phyloP scores from a whole-genome alignment of 2,113 vertebrate genomes.

The Dipodomys stephensi region DNA sequence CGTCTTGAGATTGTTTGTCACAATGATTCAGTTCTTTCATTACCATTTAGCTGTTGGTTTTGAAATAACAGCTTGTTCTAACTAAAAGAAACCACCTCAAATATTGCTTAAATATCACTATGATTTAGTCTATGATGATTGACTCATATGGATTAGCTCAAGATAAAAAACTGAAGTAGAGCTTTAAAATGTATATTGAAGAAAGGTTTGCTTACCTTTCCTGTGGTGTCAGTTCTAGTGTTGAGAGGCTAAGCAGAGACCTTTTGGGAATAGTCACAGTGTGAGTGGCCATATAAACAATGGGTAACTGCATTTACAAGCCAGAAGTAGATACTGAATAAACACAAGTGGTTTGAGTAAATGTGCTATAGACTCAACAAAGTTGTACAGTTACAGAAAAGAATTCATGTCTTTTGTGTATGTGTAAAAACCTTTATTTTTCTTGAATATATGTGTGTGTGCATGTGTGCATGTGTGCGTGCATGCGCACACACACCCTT shows the following conservation, averaged over 20 bases:
- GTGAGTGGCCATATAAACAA: neutral
- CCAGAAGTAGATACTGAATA: neutral
- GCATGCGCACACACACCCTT: too few relatives aligned
- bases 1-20: neutral
- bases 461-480: fast-evolving
- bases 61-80: slow-evolving; percentile 42
- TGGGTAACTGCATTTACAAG: neutral
- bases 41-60: neutral
- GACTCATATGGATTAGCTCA: neutral
- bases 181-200: slow-evolving; percentile 21
- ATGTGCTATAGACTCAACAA: neutral
- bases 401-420: slow-evolving; percentile 12
- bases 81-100: neutral
- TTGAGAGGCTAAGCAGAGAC: neutral
- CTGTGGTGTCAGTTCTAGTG: neutral
- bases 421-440: slow-evolving; percentile 38
- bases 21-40: neutral
- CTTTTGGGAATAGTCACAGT: neutral
- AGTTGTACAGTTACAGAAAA: neutral
- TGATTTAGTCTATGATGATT: slow-evolving; percentile 12
- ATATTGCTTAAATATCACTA: slow-evolving; percentile 30
- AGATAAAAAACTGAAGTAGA: neutral
- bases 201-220: neutral
- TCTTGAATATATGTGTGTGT: neutral
- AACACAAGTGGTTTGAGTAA: neutral